These are phyloP conservation scores for Phataginus tetradactyla DNA, from an alignment of 2,797 vertebrate species.

Conservation along the genomic window DNA sequence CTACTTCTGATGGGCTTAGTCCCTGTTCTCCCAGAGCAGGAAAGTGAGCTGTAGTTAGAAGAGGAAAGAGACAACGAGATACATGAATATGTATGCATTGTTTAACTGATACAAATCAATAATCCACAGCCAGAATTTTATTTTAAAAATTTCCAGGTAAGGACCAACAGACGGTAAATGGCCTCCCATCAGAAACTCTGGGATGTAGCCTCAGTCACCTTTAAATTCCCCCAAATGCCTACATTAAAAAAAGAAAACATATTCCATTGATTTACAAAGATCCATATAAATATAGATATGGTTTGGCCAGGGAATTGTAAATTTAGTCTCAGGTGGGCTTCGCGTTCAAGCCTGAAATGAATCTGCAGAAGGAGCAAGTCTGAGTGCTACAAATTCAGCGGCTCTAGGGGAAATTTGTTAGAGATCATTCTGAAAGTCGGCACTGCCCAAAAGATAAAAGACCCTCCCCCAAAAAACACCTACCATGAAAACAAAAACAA, in stretches of 20 bases:
- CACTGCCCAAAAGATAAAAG: slow-evolving; percentile 40
- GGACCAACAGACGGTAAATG: background rate
- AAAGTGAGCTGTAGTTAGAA: slow-evolving; percentile 37
- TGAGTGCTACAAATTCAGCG: slow-evolving; percentile 35
- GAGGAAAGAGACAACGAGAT: background rate
- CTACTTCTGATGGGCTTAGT: slow-evolving; percentile 28
- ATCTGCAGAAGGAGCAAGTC: slow-evolving; percentile 56
- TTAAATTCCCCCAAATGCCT: slow-evolving; percentile 23
- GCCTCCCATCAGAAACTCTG: background rate
- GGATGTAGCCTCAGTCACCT: background rate
- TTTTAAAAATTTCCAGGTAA: slow-evolving; percentile 16
- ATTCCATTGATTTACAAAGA: slow-evolving; percentile 70
- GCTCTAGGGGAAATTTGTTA: slow-evolving; percentile 69
- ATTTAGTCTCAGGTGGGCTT: slow-evolving; percentile 35
- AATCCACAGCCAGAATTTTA: background rate
- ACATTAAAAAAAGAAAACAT: slow-evolving; percentile 53
- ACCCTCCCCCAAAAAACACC: too few relatives aligned
- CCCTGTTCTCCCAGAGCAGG: slow-evolving; percentile 11
- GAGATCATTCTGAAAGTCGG: slow-evolving; percentile 70
- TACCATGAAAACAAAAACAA: background rate
- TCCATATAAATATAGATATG: slow-evolving; percentile 55
- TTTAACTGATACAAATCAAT: background rate
- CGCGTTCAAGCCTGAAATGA: slow-evolving; percentile 43
- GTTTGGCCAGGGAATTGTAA: slow-evolving; percentile 37
- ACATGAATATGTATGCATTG: background rate